Percentiles rank a stretch among this genome's conserved stretches.
These are phyloP conservation scores for Heliconius cydno DNA, from an alignment of 2,888 invertebrate species.

Conservation along the genomic window DNA sequence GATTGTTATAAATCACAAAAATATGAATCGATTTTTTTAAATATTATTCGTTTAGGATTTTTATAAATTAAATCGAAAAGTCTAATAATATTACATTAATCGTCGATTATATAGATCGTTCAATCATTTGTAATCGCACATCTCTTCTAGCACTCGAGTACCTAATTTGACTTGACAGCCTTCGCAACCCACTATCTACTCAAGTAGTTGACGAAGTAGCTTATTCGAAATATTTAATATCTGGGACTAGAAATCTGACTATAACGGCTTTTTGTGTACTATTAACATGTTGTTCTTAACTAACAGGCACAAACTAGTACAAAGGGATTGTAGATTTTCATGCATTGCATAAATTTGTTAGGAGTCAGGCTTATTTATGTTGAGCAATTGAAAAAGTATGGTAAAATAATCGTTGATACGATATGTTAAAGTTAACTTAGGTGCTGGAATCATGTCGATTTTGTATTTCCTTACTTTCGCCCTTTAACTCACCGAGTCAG, in stretches of 20 bases:
- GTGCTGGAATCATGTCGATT: constrained; percentile 31
- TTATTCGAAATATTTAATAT: constrained; percentile 70
- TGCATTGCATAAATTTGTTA: constrained; percentile 1
- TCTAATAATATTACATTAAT: background rate
- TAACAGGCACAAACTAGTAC: constrained; percentile 29
- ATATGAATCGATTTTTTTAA: background rate
- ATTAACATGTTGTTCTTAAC: constrained; percentile 36
- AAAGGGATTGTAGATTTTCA: constrained; percentile 14
- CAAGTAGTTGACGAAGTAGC: constrained; percentile 61
- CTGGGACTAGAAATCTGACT: constrained; percentile 81
- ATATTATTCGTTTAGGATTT: background rate
- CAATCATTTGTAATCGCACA: constrained; percentile 14
- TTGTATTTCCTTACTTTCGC: constrained; percentile 17
- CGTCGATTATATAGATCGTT: background rate
- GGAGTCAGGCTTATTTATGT: constrained; percentile 5
- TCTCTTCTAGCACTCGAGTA: constrained; percentile 52
- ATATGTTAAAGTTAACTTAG: constrained; percentile 36
- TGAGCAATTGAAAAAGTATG: constrained; percentile 22
- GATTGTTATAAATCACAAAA: background rate
- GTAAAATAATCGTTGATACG: constrained; percentile 25
- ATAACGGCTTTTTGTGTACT: constrained; percentile 68
- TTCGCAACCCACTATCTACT: constrained; percentile 54
- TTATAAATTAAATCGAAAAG: background rate
- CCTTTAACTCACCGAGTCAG: constrained; percentile 26
- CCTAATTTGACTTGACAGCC: constrained; percentile 48